Evolutionary conservation across 2,888 invertebrate genomes (phyloP), one percentile per base, ranked within the genome.

Genomic region (Latrodectus hesperus): DNA sequence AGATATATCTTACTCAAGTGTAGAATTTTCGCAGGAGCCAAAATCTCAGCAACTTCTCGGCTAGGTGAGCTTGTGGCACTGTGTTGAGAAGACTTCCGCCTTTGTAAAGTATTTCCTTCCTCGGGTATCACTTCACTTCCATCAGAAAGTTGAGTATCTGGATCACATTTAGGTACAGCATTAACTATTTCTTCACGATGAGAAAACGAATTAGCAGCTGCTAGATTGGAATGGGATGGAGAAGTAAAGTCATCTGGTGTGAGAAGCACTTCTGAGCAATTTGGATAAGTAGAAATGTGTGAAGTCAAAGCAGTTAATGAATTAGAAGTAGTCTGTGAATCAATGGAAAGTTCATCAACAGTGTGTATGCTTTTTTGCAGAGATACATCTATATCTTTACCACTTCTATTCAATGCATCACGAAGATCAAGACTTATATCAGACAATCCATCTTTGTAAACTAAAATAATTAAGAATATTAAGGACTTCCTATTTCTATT

Each of bases 1-100:
- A 38, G 6, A 38, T 16, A 60, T 52, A 26, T 75, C 51, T 60
- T 72, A 88, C 84, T 76, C 14, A 83, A 64, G 70, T 85, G 77
- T 9, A 84, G 55, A 16, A 81, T 64, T 72, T 84, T 81, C 16
- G 73, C 64, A 11, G 90, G 89, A 49, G 87, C 89, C 9, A 97
- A 93, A 90, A 97, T 97, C 93, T 97, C 96, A 92, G 96, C 95
- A 38, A 97, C 97, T 93, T 98, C 97, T 38, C 96, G 94, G 91
- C 97, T 97, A 9, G 97, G 97, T 92, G 96, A 97, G 88, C 97
- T 97, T 16, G 96, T 96, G n/a, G 95, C 96, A 78, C 96, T 96
- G 1, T 90, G 90, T 67, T 89, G 89, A n/a, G 86, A 89, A 14
- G 89, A 89, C 26, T 89, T 89, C 72, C 89, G 68, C n/a, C 89